Evolutionary conservation across 2,888 invertebrate species (phyloP), one percentile per base, ranked within the genome.

Genomic region (Hydropsyche betteni): DNA sequence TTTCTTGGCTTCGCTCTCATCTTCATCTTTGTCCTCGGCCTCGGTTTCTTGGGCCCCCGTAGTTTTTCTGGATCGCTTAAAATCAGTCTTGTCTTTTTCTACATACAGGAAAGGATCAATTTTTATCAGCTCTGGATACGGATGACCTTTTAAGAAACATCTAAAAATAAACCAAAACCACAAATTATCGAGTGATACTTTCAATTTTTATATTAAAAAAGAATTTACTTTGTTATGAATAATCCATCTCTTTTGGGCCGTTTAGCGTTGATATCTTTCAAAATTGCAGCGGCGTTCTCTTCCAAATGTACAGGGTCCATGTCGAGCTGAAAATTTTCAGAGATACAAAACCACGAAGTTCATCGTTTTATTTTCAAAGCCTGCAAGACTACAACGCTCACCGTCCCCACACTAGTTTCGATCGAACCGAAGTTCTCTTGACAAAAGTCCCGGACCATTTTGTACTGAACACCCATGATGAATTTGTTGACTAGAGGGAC

Each of bases 291-390:
- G 79, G 95, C 89, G 83, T 96, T 96, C 77, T 91, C 92, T 81
- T 92, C 92, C 55, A 96, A 85, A 70, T 91, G 87, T 76, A 89
- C 86, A 0, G 84, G 81, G 7, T 92, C 90, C 95, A 95, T 95
- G 80, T 91, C 86, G 55, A 96, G 83, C 93, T 94, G 83, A 76
- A 88, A 86, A 75, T 75, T 68, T 68, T 8, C 6, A 44, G 10
- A 8, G 10, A 44, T 44, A 4, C 44, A 55, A 76, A 16, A 70
- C 2, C 50, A 70, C 14, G 10, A 44, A 3, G 8, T 69, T 69
- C 36, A 51, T 14, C 8, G 16, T 6, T 16, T 8, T 4, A 61
- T 51, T 58, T 24, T 14, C 14, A 74, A 33, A 33, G n/a, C 33
- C 5, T 61, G 24, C 24, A 24, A 24, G 2, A 24, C 24, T 2